phyloP scores from a whole-genome alignment of 2,888 invertebrate genomes.

The Ochlodes sylvanus region DNA sequence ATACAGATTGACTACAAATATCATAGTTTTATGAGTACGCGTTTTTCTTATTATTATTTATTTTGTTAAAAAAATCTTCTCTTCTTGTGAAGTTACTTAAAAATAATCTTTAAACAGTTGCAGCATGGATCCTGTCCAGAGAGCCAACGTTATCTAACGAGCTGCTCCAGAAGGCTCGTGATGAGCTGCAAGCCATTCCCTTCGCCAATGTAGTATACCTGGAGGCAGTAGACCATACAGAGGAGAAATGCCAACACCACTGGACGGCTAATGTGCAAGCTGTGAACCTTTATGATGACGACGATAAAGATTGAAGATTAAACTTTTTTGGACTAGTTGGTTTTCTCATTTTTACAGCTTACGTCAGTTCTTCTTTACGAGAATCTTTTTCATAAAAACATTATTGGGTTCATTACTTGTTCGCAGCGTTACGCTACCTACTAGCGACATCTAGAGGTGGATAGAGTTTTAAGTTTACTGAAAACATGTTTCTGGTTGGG shows the following conservation, averaged over 20 bases:
- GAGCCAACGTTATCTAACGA: constrained; percentile 51
- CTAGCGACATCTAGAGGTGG: too few species aligned
- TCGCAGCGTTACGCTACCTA: too few species aligned
- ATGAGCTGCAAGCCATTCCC: constrained; percentile 61
- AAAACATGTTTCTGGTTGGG: too few species aligned
- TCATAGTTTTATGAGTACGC: too few species aligned
- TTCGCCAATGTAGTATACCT: constrained; percentile 60
- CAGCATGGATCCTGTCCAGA: constrained; percentile 74
- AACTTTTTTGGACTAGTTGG: neutral
- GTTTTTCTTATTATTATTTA: too few species aligned
- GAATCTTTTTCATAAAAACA: neutral
- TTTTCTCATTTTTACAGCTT: neutral
- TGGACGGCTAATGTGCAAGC: constrained; percentile 75
- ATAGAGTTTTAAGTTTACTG: too few species aligned
- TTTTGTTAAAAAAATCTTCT: neutral
- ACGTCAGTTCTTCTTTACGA: too few species aligned
- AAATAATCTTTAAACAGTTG: constrained; percentile 52
- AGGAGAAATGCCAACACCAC: constrained; percentile 52
- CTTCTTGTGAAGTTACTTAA: neutral
- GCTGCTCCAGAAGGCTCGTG: constrained; percentile 49
- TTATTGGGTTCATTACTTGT: too few species aligned
- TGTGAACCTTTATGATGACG: constrained; percentile 44
- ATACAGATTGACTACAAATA: too few species aligned
- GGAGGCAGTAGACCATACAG: constrained; percentile 60
- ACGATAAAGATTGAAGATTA: constrained; percentile 32